Percentiles rank a stretch among this genome's conserved stretches.
Evolutionary conservation across 2,888 invertebrate species (phyloP).

Genomic region (Drosophila helvetica): DNA sequence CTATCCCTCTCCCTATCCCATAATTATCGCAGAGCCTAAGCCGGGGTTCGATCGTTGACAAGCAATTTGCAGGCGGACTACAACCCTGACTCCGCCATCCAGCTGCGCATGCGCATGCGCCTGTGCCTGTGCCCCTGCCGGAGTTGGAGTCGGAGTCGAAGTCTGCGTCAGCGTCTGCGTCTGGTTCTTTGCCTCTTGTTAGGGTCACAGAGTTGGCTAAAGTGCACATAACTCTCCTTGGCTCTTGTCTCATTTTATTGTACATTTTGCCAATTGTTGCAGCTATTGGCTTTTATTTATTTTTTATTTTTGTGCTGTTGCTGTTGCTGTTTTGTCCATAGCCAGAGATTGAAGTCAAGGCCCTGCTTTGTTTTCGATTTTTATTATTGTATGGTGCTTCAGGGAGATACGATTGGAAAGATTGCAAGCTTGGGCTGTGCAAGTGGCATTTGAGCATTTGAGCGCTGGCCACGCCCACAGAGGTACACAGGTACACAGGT

Average conservation of each 20-base stretch:
- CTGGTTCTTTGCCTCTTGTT: slow-evolving; percentile 14
- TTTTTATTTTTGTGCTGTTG: slow-evolving; percentile 27
- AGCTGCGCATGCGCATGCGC: slow-evolving; percentile 47
- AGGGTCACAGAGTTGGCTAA: slow-evolving; percentile 67
- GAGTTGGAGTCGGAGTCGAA: slow-evolving; percentile 11
- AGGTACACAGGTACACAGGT: neutral
- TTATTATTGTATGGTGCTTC: slow-evolving; percentile 43
- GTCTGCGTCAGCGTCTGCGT: slow-evolving; percentile 29
- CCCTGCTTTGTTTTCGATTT: slow-evolving; percentile 66
- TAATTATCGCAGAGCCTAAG: slow-evolving; percentile 60
- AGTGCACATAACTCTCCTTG: slow-evolving; percentile 71
- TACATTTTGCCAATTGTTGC: slow-evolving; percentile 49
- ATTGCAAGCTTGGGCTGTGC: slow-evolving; percentile 4
- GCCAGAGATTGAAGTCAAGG: slow-evolving; percentile 68
- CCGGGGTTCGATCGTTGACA: slow-evolving; percentile 70
- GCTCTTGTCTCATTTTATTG: slow-evolving; percentile 67
- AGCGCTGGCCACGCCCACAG: slow-evolving; percentile 25
- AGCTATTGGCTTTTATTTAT: slow-evolving; percentile 37
- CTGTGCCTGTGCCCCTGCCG: neutral
- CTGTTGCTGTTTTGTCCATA: slow-evolving; percentile 2
- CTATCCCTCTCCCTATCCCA: slow-evolving; percentile 16
- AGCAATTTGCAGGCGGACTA: slow-evolving; percentile 65
- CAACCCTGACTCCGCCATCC: slow-evolving; percentile 33
- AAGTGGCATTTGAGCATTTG: slow-evolving; percentile 47
- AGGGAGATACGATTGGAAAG: slow-evolving; percentile 27